Conservation (phyloP, 2,888 invertebrate genomes). For the Cerastoderma edule region DNA sequence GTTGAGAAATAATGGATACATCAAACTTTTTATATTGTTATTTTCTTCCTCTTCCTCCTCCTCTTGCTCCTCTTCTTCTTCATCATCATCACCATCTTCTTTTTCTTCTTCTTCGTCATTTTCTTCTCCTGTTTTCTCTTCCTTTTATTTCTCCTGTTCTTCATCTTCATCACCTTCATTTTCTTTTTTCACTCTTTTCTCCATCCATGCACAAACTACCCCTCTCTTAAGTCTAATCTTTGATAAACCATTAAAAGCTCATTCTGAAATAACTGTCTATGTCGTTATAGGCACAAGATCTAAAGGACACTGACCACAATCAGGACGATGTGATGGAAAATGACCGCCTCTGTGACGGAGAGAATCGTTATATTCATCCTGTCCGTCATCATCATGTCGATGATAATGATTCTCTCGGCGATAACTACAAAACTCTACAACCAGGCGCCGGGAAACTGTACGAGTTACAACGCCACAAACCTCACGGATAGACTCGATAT, state of each 20-base stretch:
- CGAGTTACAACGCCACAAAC: not conserved
- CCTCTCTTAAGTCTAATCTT: too few species aligned
- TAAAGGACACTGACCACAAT: not conserved
- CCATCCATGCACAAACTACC: not conserved
- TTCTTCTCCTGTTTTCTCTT: not conserved
- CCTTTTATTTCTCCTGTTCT: not conserved
- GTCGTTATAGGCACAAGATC: not conserved
- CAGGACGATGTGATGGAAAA: not conserved
- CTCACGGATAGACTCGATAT: not conserved
- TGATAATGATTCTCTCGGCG: not conserved
- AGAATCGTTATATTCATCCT: conserved; percentile 6
- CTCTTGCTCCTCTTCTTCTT: not conserved
- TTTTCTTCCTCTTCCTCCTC: not conserved
- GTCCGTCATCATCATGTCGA: conserved; percentile 2
- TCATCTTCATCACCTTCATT: not conserved
- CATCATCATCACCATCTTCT: not conserved
- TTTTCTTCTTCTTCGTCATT: not conserved
- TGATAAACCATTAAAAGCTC: not conserved
- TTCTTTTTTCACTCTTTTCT: not conserved
- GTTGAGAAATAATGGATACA: too few species aligned
- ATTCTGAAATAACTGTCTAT: not conserved
- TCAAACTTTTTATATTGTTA: too few species aligned
- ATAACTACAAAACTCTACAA: conserved; percentile 1
- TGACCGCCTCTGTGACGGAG: not conserved
- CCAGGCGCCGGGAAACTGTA: not conserved